phyloP scores from a whole-genome alignment of 2,797 vertebrate genomes.

The Sciurus vulgaris region DNA sequence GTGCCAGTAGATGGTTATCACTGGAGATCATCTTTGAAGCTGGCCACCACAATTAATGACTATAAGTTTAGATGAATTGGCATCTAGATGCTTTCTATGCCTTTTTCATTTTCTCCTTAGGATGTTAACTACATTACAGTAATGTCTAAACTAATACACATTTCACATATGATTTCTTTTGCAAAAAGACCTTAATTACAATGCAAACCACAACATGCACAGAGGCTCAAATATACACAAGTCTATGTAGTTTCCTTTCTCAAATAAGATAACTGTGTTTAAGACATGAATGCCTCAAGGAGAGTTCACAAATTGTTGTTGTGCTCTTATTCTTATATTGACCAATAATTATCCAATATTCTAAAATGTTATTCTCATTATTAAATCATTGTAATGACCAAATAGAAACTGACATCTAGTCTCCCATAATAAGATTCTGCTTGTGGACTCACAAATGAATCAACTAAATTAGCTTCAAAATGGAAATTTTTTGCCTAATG shows the following conservation, averaged over 20 bases:
- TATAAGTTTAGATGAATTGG: neutral
- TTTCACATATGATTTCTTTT: neutral
- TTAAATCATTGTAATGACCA: constrained; percentile 37
- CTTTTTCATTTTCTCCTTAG: constrained; percentile 4
- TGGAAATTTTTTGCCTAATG: constrained; percentile 2
- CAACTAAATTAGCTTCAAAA: constrained; percentile 58
- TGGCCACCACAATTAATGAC: neutral
- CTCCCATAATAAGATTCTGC: constrained; percentile 49
- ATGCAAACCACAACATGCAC: neutral
- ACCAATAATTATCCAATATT: constrained; percentile 47
- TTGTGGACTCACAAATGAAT: constrained; percentile 31
- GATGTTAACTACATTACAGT: neutral
- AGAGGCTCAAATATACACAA: neutral
- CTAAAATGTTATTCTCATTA: constrained; percentile 59
- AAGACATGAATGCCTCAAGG: constrained; percentile 10
- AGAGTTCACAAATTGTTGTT: constrained; percentile 28
- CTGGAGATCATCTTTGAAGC: neutral
- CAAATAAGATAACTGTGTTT: constrained; percentile 37
- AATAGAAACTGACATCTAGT: constrained; percentile 49
- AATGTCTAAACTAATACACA: neutral
- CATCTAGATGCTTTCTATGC: neutral
- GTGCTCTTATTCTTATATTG: neutral
- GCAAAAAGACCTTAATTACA: constrained; percentile 25
- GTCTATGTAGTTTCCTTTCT: neutral
- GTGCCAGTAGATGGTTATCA: neutral